Evolutionary conservation across 2,113 vertebrate genomes (phyloP).

Genomic region (Struthio camelus): DNA sequence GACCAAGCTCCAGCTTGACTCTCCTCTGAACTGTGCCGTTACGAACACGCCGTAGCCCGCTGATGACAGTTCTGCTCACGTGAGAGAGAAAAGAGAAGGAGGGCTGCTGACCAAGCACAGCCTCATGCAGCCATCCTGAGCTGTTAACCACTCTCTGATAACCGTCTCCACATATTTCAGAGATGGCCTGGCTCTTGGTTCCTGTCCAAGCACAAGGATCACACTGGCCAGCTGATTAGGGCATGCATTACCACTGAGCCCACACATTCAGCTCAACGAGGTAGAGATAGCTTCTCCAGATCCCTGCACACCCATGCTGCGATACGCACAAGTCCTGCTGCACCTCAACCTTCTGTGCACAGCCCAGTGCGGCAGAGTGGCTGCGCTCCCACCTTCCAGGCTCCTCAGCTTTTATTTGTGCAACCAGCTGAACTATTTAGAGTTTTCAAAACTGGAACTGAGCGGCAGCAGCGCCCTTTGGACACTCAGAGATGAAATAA

Average conservation of each 20-base stretch:
- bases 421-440: background rate
- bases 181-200: too few species aligned
- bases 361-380: background rate
- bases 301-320: rapidly evolving
- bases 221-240: background rate
- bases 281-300: background rate
- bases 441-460: background rate
- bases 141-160: background rate
- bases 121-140: rapidly evolving
- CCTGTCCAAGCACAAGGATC: background rate
- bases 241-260: background rate
- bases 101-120: background rate
- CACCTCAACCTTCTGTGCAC: background rate
- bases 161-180: rapidly evolving
- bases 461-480: background rate
- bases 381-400: background rate
- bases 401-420: background rate
- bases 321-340: rapidly evolving
- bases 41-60: rapidly evolving
- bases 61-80: background rate
- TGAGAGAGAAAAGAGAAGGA: background rate
- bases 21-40: background rate
- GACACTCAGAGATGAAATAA: background rate
- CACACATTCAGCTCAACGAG: background rate
- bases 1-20: background rate